Percentiles rank a stretch among this genome's conserved stretches.
phyloP scores from a whole-genome alignment of 2,113 vertebrate species.

The Xenopus tropicalis region UCB_Xtro_10.0 CM004443.2:188199501-188200000 shows the following conservation, averaged over 20 bases:
- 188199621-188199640: neutral
- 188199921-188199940: slow-evolving; percentile 65
- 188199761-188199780: slow-evolving; percentile 45
- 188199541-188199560: no score
- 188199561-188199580: no score
- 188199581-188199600: no score
- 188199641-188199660: no score
- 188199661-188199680: neutral
- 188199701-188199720: slow-evolving; percentile 47
- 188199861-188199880: slow-evolving; percentile 64
- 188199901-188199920: slow-evolving; percentile 55
- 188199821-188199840: slow-evolving; percentile 58
- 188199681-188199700: slow-evolving; percentile 19
- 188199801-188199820: slow-evolving; percentile 51
- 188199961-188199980: slow-evolving; percentile 74
- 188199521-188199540: no score
- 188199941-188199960: slow-evolving; percentile 73
- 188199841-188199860: slow-evolving; percentile 55
- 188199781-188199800: slow-evolving; percentile 52
- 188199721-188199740: slow-evolving; percentile 46
- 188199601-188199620: no score
- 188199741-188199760: slow-evolving; percentile 53
- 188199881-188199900: slow-evolving; percentile 51
- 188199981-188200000: slow-evolving; percentile 72
- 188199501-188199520: no score